These are phyloP conservation scores for Anser cygnoides DNA, from an alignment of 2,113 vertebrate species.

Conservation along the genomic window DNA sequence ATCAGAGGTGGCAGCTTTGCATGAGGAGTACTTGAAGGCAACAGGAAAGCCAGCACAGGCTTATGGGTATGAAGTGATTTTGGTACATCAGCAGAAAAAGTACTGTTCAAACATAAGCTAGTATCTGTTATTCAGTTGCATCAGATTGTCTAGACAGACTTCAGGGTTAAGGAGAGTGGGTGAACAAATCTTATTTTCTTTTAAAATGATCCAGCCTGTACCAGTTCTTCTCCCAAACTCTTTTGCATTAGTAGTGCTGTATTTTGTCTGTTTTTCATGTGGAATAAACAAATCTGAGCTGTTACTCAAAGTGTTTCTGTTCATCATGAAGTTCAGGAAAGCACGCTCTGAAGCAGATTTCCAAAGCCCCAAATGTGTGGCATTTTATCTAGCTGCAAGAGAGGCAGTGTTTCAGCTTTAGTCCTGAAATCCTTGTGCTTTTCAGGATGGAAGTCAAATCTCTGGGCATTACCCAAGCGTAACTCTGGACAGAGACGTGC, in stretches of 20 bases:
- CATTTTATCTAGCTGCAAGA: background rate
- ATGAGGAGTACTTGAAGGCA: background rate
- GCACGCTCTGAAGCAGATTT: background rate
- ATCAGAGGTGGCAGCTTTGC: conserved; percentile 5
- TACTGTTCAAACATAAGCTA: background rate
- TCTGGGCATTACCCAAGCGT: background rate
- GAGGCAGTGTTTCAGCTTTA: background rate
- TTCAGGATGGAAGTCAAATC: background rate
- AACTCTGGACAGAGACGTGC: background rate
- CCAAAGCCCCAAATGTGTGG: background rate
- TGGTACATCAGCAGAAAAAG: background rate
- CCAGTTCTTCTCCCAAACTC: background rate
- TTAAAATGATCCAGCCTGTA: background rate
- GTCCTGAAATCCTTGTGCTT: background rate
- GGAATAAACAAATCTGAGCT: background rate
- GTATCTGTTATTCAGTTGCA: background rate
- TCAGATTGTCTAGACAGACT: background rate
- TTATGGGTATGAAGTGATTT: background rate
- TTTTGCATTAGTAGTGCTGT: background rate
- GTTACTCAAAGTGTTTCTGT: background rate
- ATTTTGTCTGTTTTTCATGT: background rate
- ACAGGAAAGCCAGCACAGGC: background rate
- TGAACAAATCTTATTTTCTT: background rate
- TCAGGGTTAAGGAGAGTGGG: background rate
- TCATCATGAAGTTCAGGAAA: background rate